Evolutionary conservation across 2,888 invertebrate genomes (phyloP).

Genomic region (Clitarchus hookeri): DNA sequence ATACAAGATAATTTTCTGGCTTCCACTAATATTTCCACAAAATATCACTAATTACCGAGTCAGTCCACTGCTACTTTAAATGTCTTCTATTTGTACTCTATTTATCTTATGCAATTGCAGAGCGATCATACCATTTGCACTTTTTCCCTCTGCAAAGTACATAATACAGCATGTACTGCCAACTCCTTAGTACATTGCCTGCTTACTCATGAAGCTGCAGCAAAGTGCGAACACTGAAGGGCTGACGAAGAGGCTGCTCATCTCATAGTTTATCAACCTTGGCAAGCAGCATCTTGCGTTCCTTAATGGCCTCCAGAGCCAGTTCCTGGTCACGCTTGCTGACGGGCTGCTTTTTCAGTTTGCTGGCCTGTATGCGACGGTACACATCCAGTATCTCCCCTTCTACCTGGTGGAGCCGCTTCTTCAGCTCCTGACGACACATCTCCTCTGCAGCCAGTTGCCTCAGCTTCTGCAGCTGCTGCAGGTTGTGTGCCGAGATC

Average conservation of each 20-base stretch:
- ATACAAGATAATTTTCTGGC: too few relatives aligned
- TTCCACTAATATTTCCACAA: too few relatives aligned
- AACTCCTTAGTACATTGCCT: too few relatives aligned
- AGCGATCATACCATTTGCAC: too few relatives aligned
- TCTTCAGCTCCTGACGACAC: conserved; percentile 74
- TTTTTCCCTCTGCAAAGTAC: too few relatives aligned
- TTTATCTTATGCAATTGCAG: too few relatives aligned
- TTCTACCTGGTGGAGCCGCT: conserved; percentile 74
- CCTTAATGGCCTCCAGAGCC: conserved; percentile 73
- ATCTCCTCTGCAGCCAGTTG: conserved; percentile 78
- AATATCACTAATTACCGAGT: too few relatives aligned
- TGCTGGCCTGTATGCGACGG: conserved; percentile 76
- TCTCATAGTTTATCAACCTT: neutral
- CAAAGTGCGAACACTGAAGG: too few relatives aligned
- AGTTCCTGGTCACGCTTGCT: conserved; percentile 81
- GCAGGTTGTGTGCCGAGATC: conserved; percentile 70
- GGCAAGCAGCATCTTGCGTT: conserved; percentile 48
- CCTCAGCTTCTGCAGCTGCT: conserved; percentile 69
- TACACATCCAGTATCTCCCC: conserved; percentile 81
- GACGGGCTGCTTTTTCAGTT: conserved; percentile 79
- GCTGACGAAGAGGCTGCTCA: neutral
- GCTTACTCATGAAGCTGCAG: too few relatives aligned
- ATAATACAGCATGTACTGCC: too few relatives aligned
- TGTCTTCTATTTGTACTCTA: too few relatives aligned
- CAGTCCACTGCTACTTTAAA: too few relatives aligned